Base-by-base conservation (phyloP, 2,888 invertebrate species). In the Pogonocherus hispidulus region DNA sequence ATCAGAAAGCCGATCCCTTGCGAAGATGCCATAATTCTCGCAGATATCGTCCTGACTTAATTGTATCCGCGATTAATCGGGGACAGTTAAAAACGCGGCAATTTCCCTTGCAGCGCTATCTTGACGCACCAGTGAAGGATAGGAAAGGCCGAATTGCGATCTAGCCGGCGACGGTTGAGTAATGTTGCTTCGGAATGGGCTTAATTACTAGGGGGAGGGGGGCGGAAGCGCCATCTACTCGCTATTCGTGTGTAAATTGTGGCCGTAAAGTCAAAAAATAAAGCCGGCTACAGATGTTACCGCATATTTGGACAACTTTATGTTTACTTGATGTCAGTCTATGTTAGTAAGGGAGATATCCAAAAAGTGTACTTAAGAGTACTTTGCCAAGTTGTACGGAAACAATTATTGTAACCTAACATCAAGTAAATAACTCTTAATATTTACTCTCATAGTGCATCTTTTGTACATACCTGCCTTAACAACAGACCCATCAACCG, bases 111-210 rank as follows among this genome's bases (percentile, higher is more conserved):
- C 55, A 59, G 37, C 11, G 67, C 60, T 72, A 71, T 70, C 72
- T 71, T 70, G 74, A 72, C 71, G 64, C 35, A 67, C 67, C 47
- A 27, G 60, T 74, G 72, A 74, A 55, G 71, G 70, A 74, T 72
- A 66, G 70, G 66, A 49, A 63, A 73, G 70, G 66, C 47, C 66
- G 64, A 55, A 67, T 59, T 60, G 54, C 69, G 57, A 71, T 62
- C 19, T 41, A 68, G 59, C 41, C 62, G 37, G 59, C 69, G 59
- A 59, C 32, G 67, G 59, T 71, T 74, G 74, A 74, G 67, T 74
- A 74, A 74, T 74, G 74, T 71, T 71, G 71, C 72, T 72, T 72
- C 72, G 66, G 72, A 74, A 72, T 69, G 68, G 74, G 71, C 70
- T 74, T 74, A 74, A 74, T 74, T 72, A 69, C 72, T 69, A 52